phyloP scores from a whole-genome alignment of 1,140 invertebrate genomes.

The Cyrtorhinus lividipennis region DNA sequence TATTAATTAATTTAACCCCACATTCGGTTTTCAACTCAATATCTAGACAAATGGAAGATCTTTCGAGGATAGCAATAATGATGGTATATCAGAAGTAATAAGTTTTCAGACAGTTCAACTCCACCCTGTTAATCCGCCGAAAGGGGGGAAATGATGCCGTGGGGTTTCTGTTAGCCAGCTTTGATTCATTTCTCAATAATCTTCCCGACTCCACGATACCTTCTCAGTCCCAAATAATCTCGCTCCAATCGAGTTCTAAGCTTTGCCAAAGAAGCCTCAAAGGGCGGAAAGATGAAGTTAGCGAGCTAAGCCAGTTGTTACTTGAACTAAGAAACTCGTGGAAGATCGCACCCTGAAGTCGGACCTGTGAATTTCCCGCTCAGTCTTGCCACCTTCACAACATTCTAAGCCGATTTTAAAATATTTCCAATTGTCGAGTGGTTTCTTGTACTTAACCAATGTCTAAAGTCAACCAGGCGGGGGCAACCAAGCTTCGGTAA shows the following conservation, averaged over 20 bases:
- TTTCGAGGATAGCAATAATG: too few species aligned
- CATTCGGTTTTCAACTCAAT: too few species aligned
- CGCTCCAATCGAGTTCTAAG: neutral
- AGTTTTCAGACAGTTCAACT: too few species aligned
- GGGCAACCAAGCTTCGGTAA: neutral
- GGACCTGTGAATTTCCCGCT: neutral
- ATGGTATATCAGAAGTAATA: too few species aligned
- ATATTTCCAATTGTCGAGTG: neutral
- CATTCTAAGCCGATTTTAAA: neutral
- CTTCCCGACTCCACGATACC: neutral
- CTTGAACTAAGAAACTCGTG: neutral
- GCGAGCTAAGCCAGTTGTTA: neutral
- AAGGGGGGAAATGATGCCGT: too few species aligned
- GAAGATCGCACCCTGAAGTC: neutral
- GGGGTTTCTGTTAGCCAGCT: too few species aligned
- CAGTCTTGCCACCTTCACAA: neutral
- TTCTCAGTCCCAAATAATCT: neutral
- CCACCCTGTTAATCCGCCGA: too few species aligned
- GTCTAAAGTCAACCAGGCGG: neutral
- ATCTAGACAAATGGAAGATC: too few species aligned
- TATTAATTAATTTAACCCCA: too few species aligned
- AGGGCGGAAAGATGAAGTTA: neutral
- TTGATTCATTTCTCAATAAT: neutral
- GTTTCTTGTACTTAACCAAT: neutral
- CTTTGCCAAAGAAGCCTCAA: neutral